Percentiles rank a stretch among this genome's conserved stretches.
Evolutionary conservation across 2,888 invertebrate species (phyloP).

Genomic region (Perdita meconis): DNA sequence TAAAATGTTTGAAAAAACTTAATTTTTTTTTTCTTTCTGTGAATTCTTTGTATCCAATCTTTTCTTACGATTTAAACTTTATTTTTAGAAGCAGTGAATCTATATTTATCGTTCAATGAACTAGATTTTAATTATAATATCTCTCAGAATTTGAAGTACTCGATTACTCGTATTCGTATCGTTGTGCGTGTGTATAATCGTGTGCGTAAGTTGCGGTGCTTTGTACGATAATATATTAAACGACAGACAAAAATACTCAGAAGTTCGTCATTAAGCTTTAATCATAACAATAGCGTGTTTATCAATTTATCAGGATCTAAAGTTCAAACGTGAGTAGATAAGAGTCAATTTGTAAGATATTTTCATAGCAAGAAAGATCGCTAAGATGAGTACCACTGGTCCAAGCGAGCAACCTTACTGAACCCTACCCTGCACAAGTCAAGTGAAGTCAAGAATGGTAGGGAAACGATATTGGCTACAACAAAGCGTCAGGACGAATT

Average conservation of each 20-base stretch:
- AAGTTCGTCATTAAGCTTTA: constrained; percentile 7
- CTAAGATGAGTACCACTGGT: constrained; percentile 40
- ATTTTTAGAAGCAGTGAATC: no score
- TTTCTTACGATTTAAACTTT: neutral
- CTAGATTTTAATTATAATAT: neutral
- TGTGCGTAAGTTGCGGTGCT: no score
- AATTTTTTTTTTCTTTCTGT: neutral
- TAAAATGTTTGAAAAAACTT: constrained; percentile 15
- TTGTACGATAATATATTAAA: constrained; percentile 2
- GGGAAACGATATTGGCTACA: constrained; percentile 27
- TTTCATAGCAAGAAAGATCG: neutral
- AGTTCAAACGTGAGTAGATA: neutral
- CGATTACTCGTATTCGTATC: no score
- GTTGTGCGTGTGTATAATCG: no score
- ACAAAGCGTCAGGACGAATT: constrained; percentile 8
- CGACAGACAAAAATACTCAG: neutral
- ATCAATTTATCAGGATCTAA: constrained; percentile 11
- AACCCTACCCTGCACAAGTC: neutral
- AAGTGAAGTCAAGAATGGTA: constrained; percentile 25
- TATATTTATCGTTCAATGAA: neutral
- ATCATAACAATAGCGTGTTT: neutral
- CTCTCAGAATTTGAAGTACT: no score
- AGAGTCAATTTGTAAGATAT: neutral
- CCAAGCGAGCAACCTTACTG: constrained; percentile 7
- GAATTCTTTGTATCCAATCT: neutral